Evolutionary conservation across 1,140 invertebrate species (phyloP).

Genomic region (Tetramorium simillimum): DNA sequence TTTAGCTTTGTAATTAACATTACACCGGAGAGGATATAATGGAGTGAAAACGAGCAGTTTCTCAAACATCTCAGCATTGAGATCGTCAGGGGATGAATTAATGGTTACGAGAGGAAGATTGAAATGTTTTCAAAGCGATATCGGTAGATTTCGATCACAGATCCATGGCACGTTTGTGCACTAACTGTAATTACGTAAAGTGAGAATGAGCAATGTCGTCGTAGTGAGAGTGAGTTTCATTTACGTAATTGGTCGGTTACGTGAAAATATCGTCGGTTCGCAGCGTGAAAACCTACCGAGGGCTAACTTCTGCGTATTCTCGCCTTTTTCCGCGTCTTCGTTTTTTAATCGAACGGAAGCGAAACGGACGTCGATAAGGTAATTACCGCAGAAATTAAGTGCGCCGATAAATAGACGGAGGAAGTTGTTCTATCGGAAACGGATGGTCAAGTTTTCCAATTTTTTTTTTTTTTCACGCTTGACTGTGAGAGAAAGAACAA

Average conservation of each 20-base stretch:
- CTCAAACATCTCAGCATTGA: not conserved
- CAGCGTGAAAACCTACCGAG: not conserved
- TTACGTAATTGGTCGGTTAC: constrained; percentile 52
- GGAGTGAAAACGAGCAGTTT: not conserved
- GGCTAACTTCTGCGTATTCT: constrained; percentile 2
- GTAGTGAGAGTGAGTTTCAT: constrained; percentile 36
- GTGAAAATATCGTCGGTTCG: constrained; percentile 50
- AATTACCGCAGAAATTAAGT: constrained; percentile 68
- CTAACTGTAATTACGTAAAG: constrained; percentile 49
- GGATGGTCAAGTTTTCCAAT: constrained; percentile 67
- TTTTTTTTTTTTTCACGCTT: constrained; percentile 51
- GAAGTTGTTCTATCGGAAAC: constrained; percentile 46
- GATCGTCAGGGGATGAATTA: constrained; percentile 13
- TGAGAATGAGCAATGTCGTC: constrained; percentile 51
- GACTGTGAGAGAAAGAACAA: constrained; percentile 35
- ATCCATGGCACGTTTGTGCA: constrained; percentile 22
- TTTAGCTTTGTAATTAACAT: not conserved
- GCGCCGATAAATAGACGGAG: constrained; percentile 53
- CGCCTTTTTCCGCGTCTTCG: not conserved
- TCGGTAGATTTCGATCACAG: constrained; percentile 31
- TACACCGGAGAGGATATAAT: not conserved
- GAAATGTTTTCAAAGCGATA: constrained; percentile 53
- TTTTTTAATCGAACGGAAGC: constrained; percentile 10
- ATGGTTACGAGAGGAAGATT: constrained; percentile 31
- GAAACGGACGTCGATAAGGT: constrained; percentile 36